A percentile compares a stretch with the other conserved stretches of the same genome.
Evolutionary conservation across 2,888 invertebrate genomes (phyloP).

Genomic region (Orthonevra nobilis): DNA sequence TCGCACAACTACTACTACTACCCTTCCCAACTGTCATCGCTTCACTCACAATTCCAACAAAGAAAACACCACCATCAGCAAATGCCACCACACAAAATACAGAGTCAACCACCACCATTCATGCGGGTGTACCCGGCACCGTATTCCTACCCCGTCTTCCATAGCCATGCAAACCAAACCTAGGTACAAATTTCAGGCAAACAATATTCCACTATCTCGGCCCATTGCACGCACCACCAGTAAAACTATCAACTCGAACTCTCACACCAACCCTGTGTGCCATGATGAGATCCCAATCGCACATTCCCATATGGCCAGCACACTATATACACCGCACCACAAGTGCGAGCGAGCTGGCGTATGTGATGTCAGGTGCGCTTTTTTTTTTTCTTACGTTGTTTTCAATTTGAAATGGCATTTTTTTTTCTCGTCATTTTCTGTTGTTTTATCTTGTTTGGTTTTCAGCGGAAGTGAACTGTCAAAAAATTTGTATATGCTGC

Average conservation of each 20-base stretch:
- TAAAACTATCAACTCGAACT: slow-evolving; percentile 44
- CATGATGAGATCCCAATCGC: slow-evolving; percentile 58
- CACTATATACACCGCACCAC: slow-evolving; percentile 11
- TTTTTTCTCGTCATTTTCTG: slow-evolving; percentile 60
- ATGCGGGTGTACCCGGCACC: slow-evolving; percentile 34
- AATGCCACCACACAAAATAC: slow-evolving; percentile 34
- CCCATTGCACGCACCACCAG: slow-evolving; percentile 42
- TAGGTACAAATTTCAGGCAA: slow-evolving; percentile 15
- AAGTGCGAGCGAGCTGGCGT: slow-evolving; percentile 48
- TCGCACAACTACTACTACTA: slow-evolving; percentile 19
- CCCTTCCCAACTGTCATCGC: slow-evolving; percentile 64
- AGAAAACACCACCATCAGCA: slow-evolving; percentile 33
- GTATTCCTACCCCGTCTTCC: background rate
- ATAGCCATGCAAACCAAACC: too few species aligned
- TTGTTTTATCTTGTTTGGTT: slow-evolving; percentile 71
- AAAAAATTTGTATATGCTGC: slow-evolving; percentile 57
- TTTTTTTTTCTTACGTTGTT: slow-evolving; percentile 69
- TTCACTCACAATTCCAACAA: background rate
- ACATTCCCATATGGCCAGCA: slow-evolving; percentile 68
- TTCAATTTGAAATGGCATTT: slow-evolving; percentile 65
- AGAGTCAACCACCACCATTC: slow-evolving; percentile 35
- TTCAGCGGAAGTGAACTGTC: slow-evolving; percentile 70
- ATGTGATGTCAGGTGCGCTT: slow-evolving; percentile 68
- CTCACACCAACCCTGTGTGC: slow-evolving; percentile 58
- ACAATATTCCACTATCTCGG: slow-evolving; percentile 47